These are phyloP conservation scores for Pyralis farinalis DNA, from an alignment of 2,888 invertebrate genomes.

Conservation along the genomic window DNA sequence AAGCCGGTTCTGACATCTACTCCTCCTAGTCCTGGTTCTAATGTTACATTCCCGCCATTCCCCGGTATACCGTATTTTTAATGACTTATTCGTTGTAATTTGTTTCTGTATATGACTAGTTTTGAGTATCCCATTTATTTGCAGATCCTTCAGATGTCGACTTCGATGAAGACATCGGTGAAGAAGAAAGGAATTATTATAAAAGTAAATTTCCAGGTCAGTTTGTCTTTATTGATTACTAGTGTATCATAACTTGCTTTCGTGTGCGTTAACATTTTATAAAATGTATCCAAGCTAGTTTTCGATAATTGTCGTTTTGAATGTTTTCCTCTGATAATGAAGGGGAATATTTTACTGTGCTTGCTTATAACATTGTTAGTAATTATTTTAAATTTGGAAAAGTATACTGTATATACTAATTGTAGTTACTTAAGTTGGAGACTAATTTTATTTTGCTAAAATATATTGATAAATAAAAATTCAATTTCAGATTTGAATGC, in stretches of 20 bases:
- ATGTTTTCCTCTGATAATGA: too few relatives aligned
- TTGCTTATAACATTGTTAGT: too few relatives aligned
- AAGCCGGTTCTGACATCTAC: conserved; percentile 53
- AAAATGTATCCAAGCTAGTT: too few relatives aligned
- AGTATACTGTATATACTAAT: too few relatives aligned
- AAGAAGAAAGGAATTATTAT: conserved; percentile 77
- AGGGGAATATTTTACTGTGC: too few relatives aligned
- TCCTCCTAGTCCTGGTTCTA: conserved; percentile 22
- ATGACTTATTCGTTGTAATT: too few relatives aligned
- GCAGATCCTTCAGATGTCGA: conserved; percentile 64
- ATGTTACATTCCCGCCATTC: conserved; percentile 66
- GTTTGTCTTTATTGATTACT: neutral
- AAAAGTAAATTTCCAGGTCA: conserved; percentile 69
- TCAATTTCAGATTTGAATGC: conserved; percentile 77
- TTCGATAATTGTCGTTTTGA: too few relatives aligned
- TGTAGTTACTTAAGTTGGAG: too few relatives aligned
- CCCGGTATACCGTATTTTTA: conserved; percentile 39
- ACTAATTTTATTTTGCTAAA: neutral
- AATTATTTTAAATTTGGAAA: too few relatives aligned
- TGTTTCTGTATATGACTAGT: too few relatives aligned
- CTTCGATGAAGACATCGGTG: conserved; percentile 76
- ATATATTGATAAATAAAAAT: neutral
- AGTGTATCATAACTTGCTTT: too few relatives aligned
- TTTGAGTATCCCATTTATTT: conserved; percentile 18
- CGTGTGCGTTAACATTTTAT: too few relatives aligned